A percentile compares a stretch with the other conserved stretches of the same genome.
Conservation (phyloP, 1,140 invertebrate genomes). For the Amphibalanus amphitrite region DNA sequence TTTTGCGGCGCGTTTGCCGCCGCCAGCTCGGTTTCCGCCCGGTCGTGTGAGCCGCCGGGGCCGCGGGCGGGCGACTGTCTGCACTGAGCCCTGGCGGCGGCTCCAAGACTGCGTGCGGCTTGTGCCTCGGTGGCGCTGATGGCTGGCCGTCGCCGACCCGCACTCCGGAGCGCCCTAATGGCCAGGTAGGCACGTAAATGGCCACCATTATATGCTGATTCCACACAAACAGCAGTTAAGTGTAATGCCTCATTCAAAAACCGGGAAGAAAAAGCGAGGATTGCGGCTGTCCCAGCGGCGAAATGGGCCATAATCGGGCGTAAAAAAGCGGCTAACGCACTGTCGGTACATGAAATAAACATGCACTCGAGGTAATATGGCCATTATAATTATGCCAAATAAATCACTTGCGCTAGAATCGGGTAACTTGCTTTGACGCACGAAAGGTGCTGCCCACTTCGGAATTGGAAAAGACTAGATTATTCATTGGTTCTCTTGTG, state of each 20-base stretch:
- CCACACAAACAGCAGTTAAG: neutral
- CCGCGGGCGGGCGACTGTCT: too few relatives aligned
- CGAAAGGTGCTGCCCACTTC: too few relatives aligned
- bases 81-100: too few relatives aligned
- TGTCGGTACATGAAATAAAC: neutral
- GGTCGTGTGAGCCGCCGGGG: too few relatives aligned
- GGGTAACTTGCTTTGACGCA: neutral
- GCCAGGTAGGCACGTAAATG: neutral
- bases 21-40: too few relatives aligned
- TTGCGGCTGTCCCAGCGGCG: neutral
- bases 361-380: neutral
- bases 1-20: too few relatives aligned
- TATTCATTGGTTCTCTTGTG: too few relatives aligned
- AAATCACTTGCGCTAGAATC: neutral
- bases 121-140: too few relatives aligned
- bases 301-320: neutral
- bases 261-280: neutral
- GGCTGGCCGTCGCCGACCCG: too few relatives aligned
- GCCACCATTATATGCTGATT: neutral
- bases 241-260: neutral
- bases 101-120: too few relatives aligned
- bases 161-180: neutral
- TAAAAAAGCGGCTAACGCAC: neutral
- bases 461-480: too few relatives aligned
- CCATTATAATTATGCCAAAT: slow-evolving; percentile 1